A percentile compares a stretch with the other conserved stretches of the same genome.
These are phyloP conservation scores for Eumacrocentrus americanus DNA, from an alignment of 2,888 invertebrate genomes.

Conservation along the genomic window DNA sequence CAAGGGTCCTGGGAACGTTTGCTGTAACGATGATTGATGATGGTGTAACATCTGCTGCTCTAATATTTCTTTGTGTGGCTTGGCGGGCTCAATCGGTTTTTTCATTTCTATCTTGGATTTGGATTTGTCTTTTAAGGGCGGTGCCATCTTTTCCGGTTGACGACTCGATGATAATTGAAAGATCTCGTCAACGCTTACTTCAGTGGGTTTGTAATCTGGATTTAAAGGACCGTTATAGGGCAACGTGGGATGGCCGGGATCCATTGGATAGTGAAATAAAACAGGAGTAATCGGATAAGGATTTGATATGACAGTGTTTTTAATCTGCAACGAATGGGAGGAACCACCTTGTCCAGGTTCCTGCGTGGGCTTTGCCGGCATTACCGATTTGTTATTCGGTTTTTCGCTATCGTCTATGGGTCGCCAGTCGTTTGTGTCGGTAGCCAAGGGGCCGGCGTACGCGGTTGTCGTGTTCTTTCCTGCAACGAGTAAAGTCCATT, in stretches of 20 bases:
- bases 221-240: constrained; percentile 62
- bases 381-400: constrained; percentile 46
- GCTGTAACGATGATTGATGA: constrained; percentile 8
- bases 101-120: constrained; percentile 53
- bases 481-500: constrained; percentile 49
- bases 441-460: constrained; percentile 48
- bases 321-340: not conserved
- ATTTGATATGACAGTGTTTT: constrained; percentile 6
- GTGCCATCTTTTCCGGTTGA: constrained; percentile 40
- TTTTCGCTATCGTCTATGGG: constrained; percentile 43
- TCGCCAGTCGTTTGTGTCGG: constrained; percentile 39
- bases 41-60: constrained; percentile 35
- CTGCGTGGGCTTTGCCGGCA: constrained; percentile 32
- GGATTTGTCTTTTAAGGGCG: constrained; percentile 46
- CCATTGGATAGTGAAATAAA: constrained; percentile 53
- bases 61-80: constrained; percentile 47
- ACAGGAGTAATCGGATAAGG: constrained; percentile 1
- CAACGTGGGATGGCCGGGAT: constrained; percentile 54
- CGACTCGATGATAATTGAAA: constrained; percentile 46
- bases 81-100: constrained; percentile 51
- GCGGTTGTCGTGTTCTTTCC: constrained; percentile 54
- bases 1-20: constrained; percentile 51
- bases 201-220: constrained; percentile 57
- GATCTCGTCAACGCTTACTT: constrained; percentile 51
- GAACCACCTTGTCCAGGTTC: constrained; percentile 16